A percentile compares a stretch with the other conserved stretches of the same genome.
These are phyloP conservation scores for Phasianus colchicus DNA, from an alignment of 2,113 vertebrate species.

Conservation along the genomic window DNA sequence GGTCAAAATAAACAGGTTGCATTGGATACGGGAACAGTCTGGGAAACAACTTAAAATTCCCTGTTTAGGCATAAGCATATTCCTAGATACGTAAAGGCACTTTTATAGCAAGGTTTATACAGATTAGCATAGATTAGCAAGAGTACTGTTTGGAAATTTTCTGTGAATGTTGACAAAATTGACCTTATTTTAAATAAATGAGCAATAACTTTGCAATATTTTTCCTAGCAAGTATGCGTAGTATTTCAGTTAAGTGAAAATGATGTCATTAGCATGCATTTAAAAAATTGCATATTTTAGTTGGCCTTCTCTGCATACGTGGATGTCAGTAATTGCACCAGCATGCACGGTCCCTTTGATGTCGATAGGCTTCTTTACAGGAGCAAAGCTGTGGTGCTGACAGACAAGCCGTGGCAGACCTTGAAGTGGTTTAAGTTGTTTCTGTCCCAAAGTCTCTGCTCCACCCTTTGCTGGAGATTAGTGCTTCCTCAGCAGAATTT, in stretches of 20 bases:
- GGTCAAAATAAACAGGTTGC: slow-evolving; percentile 79
- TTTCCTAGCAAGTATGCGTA: not conserved
- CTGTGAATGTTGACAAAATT: not conserved
- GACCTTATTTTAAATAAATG: not conserved
- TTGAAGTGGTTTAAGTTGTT: not conserved
- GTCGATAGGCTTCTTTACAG: not conserved
- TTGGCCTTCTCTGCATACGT: not conserved
- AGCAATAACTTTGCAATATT: not conserved
- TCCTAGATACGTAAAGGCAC: not conserved
- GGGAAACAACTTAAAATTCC: slow-evolving; percentile 12
- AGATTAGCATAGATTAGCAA: not conserved
- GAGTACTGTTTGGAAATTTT: not conserved
- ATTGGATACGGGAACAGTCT: slow-evolving; percentile 40
- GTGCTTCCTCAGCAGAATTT: slow-evolving; percentile 1
- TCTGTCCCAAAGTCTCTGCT: not conserved
- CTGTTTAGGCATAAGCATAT: not conserved
- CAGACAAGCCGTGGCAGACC: not conserved
- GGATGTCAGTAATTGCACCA: not conserved
- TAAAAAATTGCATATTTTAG: not conserved
- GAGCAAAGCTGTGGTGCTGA: not conserved
- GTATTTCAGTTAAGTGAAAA: not conserved
- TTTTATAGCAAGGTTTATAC: not conserved
- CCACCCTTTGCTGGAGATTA: not conserved
- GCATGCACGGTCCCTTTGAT: not conserved
- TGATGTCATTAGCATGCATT: accelerated